These are phyloP conservation scores for Pecten maximus DNA, from an alignment of 2,888 invertebrate genomes.

Conservation along the genomic window DNA sequence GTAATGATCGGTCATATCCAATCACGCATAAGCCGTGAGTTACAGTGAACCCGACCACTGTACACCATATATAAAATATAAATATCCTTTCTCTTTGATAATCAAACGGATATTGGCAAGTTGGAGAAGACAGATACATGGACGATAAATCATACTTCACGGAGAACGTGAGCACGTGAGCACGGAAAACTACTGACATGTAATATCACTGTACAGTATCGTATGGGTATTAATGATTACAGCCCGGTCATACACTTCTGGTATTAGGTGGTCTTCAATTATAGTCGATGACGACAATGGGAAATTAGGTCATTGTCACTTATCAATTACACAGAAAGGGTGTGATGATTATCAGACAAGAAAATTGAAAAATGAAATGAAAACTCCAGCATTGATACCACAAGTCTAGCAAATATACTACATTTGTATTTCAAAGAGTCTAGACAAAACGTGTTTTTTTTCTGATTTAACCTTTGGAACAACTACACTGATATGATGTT, in stretches of 20 bases:
- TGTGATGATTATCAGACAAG: too few species aligned
- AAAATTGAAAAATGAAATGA: too few species aligned
- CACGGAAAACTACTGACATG: not conserved
- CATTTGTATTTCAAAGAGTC: too few species aligned
- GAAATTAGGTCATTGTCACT: too few species aligned
- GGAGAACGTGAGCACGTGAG: not conserved
- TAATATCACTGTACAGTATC: not conserved
- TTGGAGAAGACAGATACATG: not conserved
- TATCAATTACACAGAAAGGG: too few species aligned
- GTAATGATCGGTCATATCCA: not conserved
- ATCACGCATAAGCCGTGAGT: not conserved
- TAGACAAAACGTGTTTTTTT: too few species aligned
- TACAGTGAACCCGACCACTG: not conserved
- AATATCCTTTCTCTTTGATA: slow-evolving; percentile 4
- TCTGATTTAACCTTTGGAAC: too few species aligned
- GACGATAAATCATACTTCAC: not conserved
- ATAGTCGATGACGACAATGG: not conserved
- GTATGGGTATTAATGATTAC: not conserved
- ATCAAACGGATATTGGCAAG: slow-evolving; percentile 12
- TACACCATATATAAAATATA: not conserved
- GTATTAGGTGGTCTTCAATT: not conserved
- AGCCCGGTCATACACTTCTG: not conserved
- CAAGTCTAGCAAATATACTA: too few species aligned
- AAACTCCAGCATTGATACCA: too few species aligned
- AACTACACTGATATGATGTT: too few species aligned